These are phyloP conservation scores for Potorous gilbertii DNA, from an alignment of 2,797 vertebrate species.

Conservation along the genomic window DNA sequence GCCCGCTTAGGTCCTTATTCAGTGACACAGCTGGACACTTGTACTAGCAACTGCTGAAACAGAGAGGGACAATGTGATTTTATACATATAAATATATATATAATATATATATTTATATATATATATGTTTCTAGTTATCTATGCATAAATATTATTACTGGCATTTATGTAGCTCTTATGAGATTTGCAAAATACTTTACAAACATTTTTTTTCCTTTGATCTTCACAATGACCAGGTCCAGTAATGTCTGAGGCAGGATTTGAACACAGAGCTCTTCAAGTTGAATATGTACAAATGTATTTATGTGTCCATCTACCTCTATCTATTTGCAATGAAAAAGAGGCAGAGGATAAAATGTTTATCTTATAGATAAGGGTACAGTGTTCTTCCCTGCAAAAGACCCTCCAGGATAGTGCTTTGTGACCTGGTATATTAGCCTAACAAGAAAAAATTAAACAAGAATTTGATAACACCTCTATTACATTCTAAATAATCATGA, in stretches of 20 bases:
- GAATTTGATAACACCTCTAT: neutral
- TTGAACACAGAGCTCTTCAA: neutral
- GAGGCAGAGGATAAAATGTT: neutral
- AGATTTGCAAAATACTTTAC: neutral
- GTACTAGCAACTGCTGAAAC: neutral
- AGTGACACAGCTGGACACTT: neutral
- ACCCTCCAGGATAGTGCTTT: neutral
- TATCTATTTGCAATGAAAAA: neutral
- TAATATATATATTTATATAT: neutral
- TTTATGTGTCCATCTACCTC: fast-evolving
- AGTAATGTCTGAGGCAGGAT: neutral
- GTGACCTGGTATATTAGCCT: neutral
- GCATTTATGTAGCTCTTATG: neutral
- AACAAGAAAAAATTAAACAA: neutral
- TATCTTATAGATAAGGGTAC: neutral
- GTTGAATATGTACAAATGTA: neutral
- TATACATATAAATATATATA: neutral
- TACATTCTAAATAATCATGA: neutral
- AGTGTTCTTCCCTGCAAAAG: neutral
- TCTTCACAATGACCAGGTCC: neutral
- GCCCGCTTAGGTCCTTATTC: neutral
- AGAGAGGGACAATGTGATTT: neutral
- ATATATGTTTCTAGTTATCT: neutral
- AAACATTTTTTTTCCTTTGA: neutral
- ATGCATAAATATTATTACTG: neutral